These are phyloP conservation scores for Hermetia illucens DNA, from an alignment of 1,140 invertebrate species.

Conservation along the genomic window DNA sequence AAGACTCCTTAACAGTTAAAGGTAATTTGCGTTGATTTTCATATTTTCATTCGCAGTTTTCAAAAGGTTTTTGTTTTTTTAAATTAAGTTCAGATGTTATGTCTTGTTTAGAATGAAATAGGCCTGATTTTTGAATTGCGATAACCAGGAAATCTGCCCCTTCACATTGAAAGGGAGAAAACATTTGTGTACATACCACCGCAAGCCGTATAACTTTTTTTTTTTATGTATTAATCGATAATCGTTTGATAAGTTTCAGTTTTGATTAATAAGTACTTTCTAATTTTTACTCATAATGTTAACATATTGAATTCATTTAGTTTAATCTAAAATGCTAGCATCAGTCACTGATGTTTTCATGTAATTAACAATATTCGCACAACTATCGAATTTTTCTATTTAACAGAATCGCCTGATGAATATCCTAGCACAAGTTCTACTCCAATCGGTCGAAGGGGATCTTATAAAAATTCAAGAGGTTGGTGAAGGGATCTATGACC, in stretches of 20 bases:
- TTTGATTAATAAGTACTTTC: not conserved
- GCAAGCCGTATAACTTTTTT: too few relatives aligned
- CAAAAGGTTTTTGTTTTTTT: slow-evolving; percentile 1
- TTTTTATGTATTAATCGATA: slow-evolving; percentile 1
- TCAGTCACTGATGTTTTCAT: too few relatives aligned
- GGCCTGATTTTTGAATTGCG: too few relatives aligned
- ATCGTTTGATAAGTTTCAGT: not conserved
- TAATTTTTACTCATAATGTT: too few relatives aligned
- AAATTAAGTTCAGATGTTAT: too few relatives aligned
- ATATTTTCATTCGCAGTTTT: slow-evolving; percentile 14
- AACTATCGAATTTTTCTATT: too few relatives aligned
- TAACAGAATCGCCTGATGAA: slow-evolving; percentile 69
- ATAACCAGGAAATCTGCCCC: too few relatives aligned
- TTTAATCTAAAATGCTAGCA: too few relatives aligned
- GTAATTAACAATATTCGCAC: not conserved
- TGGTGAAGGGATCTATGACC: slow-evolving; percentile 35
- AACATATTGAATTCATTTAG: too few relatives aligned
- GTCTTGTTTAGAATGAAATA: too few relatives aligned
- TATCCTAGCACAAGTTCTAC: slow-evolving; percentile 33
- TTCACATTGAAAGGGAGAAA: too few relatives aligned
- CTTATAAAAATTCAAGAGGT: slow-evolving; percentile 78
- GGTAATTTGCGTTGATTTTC: slow-evolving; percentile 34
- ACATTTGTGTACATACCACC: too few relatives aligned
- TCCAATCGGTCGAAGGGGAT: slow-evolving; percentile 58
- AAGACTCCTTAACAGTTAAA: slow-evolving; percentile 64